Conservation (phyloP, 1,140 invertebrate genomes). For the Tribolium madens region DNA sequence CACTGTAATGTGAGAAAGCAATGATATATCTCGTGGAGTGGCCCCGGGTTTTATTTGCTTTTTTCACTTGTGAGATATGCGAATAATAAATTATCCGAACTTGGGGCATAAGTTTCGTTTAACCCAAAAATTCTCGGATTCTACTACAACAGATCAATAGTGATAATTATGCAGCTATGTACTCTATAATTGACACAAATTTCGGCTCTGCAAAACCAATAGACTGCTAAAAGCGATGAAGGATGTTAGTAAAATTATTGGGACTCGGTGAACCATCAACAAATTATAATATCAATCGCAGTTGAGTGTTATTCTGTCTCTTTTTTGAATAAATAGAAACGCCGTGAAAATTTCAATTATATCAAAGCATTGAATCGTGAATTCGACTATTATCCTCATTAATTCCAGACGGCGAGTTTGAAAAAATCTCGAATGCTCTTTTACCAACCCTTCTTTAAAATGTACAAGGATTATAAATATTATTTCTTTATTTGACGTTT, state of each 20-base stretch:
- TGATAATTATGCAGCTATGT: no score
- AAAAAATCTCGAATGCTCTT: neutral
- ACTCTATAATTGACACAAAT: no score
- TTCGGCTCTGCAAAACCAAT: neutral
- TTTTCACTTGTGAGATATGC: neutral
- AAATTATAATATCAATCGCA: neutral
- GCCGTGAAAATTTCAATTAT: neutral
- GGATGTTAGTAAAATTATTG: neutral
- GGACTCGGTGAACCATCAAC: neutral
- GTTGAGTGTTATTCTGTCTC: no score
- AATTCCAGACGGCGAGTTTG: constrained; percentile 9
- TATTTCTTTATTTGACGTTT: neutral
- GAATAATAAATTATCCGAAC: neutral
- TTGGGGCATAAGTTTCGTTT: no score
- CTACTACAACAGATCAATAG: no score
- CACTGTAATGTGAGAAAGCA: neutral
- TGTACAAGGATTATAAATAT: neutral
- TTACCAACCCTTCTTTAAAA: neutral
- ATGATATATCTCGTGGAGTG: neutral
- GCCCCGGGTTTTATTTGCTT: neutral
- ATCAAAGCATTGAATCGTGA: neutral
- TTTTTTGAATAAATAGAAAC: no score
- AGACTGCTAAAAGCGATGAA: neutral
- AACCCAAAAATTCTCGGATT: no score
- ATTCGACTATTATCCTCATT: constrained; percentile 15